Evolutionary conservation across 2,113 vertebrate genomes (phyloP).

Genomic region (Manacus vitellinus): DNA sequence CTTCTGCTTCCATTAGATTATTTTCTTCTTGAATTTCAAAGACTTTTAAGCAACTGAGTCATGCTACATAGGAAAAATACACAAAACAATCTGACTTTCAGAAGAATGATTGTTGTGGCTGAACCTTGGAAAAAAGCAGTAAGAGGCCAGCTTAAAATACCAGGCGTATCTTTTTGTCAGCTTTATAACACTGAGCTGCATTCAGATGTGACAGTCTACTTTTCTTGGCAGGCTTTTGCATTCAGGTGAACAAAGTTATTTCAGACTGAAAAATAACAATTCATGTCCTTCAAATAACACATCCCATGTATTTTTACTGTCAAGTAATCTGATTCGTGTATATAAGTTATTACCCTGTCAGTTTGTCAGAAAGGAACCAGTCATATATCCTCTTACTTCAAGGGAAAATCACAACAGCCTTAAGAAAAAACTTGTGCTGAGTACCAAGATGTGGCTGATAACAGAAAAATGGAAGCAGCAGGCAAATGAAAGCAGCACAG

Average conservation of each 20-base stretch:
- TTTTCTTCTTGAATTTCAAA: slow-evolving; percentile 30
- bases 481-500: not conserved
- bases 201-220: slow-evolving; percentile 16
- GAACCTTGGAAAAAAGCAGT: not conserved
- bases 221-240: slow-evolving; percentile 44
- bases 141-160: not conserved
- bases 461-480: not conserved
- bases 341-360: slow-evolving; percentile 25
- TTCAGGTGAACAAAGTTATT: slow-evolving; percentile 57
- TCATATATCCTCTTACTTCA: not conserved
- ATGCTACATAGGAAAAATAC: not conserved
- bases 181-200: not conserved
- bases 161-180: not conserved
- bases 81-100: slow-evolving; percentile 2
- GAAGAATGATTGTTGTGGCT: not conserved
- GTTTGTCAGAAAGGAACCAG: not conserved
- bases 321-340: slow-evolving; percentile 16
- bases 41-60: not conserved
- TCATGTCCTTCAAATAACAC: slow-evolving; percentile 34
- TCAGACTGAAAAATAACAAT: slow-evolving; percentile 46
- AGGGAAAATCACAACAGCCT: not conserved
- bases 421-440: not conserved
- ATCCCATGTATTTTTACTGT: slow-evolving; percentile 40
- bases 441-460: not conserved
- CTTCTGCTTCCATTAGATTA: not conserved